Base-by-base conservation (phyloP, 1,140 invertebrate species). In the Hycleus cichorii region DNA sequence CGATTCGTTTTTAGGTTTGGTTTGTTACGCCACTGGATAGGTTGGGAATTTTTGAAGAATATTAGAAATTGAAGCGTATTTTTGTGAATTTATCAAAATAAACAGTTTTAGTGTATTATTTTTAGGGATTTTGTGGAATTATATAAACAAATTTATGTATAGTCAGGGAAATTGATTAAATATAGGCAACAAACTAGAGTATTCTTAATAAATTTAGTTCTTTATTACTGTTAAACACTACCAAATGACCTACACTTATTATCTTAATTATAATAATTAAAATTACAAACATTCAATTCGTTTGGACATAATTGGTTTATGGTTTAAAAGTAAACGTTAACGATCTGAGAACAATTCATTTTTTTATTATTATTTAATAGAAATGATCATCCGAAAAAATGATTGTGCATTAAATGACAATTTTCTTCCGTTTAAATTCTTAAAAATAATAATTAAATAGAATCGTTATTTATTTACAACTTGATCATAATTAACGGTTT, bases 231-330 rank as follows among this genome's bases (percentile, higher is more conserved):
- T 61, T 64, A 54, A 62, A 63, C 47, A 49, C 64, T 66, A 66
- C 61, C 58, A 61, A 66, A 66, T 55, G 60, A 65, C 52, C 64
- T 66, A 66, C 64, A 60, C 55, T 65, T 61, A 60, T 57, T 64
- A 62, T 46, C 51, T 53, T 53, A 53, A 32, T 32, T 32, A 32
- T 32, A 57, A 62, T 63, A 63, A 62, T 64, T 60, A 61, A 65
- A 63, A 63, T 63, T 65, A 65, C 43, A 56, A 52, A 63, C 42
- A 57, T 48, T 58, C 46, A 59, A 44, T 12, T 51, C 49, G 45
- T 51, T 46, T 61, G 45, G 46, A 57, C 54, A 50, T 38, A 44
- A 47, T 53, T 52, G 44, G 26, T 48, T 18, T 53, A 24, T 53
- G 44, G 51, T 56, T 56, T 48, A 47, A 32, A 32, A 32, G 32